phyloP scores from a whole-genome alignment of 1,140 invertebrate genomes.

The Venturia canescens region DNA sequence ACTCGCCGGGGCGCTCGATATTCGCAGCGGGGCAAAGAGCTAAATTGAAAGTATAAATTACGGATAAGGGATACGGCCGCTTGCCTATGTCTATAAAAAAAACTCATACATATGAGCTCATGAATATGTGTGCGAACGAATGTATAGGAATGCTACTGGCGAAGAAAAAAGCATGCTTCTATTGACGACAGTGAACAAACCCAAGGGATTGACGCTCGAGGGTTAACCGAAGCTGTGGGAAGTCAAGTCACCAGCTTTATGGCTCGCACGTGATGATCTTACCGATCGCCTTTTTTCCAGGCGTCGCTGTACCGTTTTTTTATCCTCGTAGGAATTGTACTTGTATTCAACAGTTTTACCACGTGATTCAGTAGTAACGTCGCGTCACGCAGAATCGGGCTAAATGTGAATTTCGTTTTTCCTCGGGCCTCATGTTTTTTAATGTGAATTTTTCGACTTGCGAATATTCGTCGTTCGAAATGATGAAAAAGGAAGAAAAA shows the following conservation, averaged over 20 bases:
- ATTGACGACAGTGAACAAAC: constrained; percentile 17
- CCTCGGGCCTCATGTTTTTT: not conserved
- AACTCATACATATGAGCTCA: not conserved
- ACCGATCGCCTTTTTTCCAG: constrained; percentile 58
- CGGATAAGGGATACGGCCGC: constrained; percentile 64
- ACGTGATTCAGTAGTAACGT: not conserved
- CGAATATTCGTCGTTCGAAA: not conserved
- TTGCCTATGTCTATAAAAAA: constrained; percentile 10
- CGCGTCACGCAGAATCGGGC: not conserved
- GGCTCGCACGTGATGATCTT: constrained; percentile 68
- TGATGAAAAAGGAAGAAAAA: not conserved
- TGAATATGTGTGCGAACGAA: not conserved
- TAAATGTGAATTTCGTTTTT: not conserved
- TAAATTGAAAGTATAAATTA: constrained; percentile 76
- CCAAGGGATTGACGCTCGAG: constrained; percentile 24
- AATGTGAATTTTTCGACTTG: not conserved
- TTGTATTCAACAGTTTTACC: constrained; percentile 17
- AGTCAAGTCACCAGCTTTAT: constrained; percentile 60
- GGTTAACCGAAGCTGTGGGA: constrained; percentile 24
- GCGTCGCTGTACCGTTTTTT: constrained; percentile 15
- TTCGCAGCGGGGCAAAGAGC: constrained; percentile 41
- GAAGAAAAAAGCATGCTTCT: not conserved
- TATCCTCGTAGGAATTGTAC: constrained; percentile 4
- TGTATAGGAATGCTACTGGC: not conserved
- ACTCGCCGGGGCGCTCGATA: constrained; percentile 41